Evolutionary conservation across 2,797 vertebrate genomes (phyloP), one percentile per base, ranked within the genome.

Genomic region (Agapornis canus): DNA sequence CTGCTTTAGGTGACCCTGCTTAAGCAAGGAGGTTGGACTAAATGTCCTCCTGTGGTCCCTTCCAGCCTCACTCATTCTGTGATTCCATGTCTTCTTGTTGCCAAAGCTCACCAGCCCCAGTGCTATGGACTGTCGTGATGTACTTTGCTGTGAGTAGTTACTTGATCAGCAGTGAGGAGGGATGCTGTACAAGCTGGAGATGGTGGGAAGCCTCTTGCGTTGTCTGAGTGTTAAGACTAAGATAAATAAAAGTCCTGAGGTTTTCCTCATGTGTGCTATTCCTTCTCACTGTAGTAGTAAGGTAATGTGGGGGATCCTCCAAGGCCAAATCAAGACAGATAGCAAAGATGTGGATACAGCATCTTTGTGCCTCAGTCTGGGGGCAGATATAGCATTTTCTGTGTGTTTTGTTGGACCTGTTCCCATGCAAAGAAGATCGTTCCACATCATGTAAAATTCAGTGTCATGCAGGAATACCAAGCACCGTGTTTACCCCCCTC

Each of bases 151-250:
- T 6, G 32, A 76, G 52, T 31, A 63, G 32, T 39, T 85, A 57
- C 21, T 37, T 42, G 2, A 1, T 81, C 3, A 1, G 54, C 77
- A 2, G 0, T 10, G n/a, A 65, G 22, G 54, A 56, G 27, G 60
- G 31, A 22, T 65, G 48, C 29, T 51, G 31, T 86, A 25, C 0
- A 7, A 47, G 54, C 35, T 82, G 84, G 77, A 75, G 64, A 6
- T 31, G 54, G 31, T 65, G n/a, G 5, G 31, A 75, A 76, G 54
- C 43, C 40, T 43, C 35, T 42, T 52, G n/a, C 37, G 10, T 61
- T 59, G 25, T 54, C 68, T 61, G 7, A 5, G 6, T 39, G 23
- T 60, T 82, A 78, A 82, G 10, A 14, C 10, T 39, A n/a, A 25
- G 32, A 60, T 56, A 59, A 77, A 64, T 77, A 48, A 77, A 72